These are phyloP conservation scores for Actinemys pallida DNA, from an alignment of 2,113 vertebrate species.

Conservation along the genomic window DNA sequence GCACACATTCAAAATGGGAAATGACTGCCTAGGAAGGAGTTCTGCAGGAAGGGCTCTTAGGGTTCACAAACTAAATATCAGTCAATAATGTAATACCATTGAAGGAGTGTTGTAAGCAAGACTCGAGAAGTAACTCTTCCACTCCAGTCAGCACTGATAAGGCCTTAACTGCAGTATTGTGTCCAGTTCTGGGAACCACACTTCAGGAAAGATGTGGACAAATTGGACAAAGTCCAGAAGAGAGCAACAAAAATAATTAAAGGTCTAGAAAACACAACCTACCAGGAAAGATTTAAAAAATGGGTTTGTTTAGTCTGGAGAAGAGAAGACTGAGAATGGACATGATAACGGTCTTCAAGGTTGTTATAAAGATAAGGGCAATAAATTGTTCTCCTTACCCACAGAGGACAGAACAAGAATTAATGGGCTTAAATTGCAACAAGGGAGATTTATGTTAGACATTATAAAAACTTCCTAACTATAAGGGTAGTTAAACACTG, in stretches of 20 bases:
- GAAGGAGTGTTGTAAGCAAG: not conserved
- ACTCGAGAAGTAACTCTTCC: not conserved
- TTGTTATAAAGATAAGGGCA: not conserved
- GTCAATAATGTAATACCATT: not conserved
- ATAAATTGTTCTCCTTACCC: not conserved
- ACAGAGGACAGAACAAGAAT: not conserved
- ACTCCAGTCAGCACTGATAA: not conserved
- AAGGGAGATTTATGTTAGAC: not conserved
- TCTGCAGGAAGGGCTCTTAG: not conserved
- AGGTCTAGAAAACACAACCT: not conserved
- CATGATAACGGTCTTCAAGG: not conserved
- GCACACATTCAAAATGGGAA: not conserved
- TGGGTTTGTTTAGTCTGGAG: not conserved
- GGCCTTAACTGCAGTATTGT: not conserved
- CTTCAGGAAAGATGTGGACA: not conserved
- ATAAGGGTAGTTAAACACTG: not conserved
- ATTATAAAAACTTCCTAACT: not conserved
- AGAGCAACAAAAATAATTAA: not conserved
- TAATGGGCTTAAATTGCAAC: not conserved
- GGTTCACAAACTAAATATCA: not conserved
- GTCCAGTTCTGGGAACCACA: not conserved
- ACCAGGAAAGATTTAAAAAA: not conserved
- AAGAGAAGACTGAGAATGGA: not conserved
- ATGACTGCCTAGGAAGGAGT: not conserved
- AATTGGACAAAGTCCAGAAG: not conserved